Percentiles rank a stretch among this genome's conserved stretches.
Conservation (phyloP, 1,140 invertebrate species). For the Melitaea cinxia region DNA sequence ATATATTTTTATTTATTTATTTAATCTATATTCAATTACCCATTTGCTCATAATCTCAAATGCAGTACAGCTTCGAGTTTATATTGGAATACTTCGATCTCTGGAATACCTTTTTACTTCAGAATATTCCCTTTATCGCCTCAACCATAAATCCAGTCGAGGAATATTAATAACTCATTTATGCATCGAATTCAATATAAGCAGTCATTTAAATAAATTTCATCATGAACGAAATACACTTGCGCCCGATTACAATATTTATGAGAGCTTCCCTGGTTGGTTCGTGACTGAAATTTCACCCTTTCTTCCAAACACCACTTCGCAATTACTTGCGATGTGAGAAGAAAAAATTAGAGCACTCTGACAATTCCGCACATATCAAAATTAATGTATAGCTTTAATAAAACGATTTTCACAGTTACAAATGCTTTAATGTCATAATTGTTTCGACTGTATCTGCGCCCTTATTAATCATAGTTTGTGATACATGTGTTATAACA, state of each 20-base stretch:
- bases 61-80: not conserved
- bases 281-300: conserved; percentile 68
- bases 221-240: conserved; percentile 49
- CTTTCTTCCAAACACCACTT: conserved; percentile 54
- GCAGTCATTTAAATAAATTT: conserved; percentile 65
- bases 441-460: too few species aligned
- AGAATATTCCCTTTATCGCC: conserved; percentile 4
- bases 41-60: not conserved
- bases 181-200: conserved; percentile 47
- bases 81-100: not conserved
- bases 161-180: conserved; percentile 36
- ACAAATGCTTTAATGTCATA: too few species aligned
- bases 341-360: conserved; percentile 11
- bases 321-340: conserved; percentile 47
- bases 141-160: conserved; percentile 19
- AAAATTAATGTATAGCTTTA: too few species aligned
- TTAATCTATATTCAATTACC: too few species aligned
- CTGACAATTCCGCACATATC: not conserved
- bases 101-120: not conserved
- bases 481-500: too few species aligned
- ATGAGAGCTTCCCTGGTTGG: conserved; percentile 56
- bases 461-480: too few species aligned
- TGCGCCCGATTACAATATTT: conserved; percentile 68
- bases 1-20: too few species aligned
- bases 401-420: too few species aligned